Conservation (phyloP, 2,113 vertebrate genomes). For the Vireo altiloquus region DNA sequence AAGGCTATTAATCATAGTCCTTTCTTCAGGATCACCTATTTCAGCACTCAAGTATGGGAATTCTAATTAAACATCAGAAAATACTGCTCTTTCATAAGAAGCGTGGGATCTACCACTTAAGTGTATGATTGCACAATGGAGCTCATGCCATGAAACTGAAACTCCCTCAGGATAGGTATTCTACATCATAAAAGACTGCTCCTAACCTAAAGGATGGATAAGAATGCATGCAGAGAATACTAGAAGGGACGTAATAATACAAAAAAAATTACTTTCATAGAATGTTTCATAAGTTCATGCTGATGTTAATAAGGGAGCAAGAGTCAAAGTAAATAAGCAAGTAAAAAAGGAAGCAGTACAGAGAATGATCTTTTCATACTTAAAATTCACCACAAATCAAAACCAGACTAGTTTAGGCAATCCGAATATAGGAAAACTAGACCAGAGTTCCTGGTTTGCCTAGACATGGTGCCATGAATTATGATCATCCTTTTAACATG, state of each 20-base stretch:
- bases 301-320: neutral
- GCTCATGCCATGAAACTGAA: neutral
- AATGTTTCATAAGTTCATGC: accelerated
- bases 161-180: neutral
- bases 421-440: neutral
- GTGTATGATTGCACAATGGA: neutral
- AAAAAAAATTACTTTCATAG: neutral
- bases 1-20: neutral
- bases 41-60: neutral
- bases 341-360: neutral
- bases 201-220: neutral
- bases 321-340: neutral
- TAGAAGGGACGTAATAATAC: neutral
- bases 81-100: neutral
- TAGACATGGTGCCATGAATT: neutral
- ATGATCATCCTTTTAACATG: neutral
- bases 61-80: neutral
- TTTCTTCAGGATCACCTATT: neutral
- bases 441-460: neutral
- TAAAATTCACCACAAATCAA: neutral
- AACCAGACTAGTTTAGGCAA: neutral
- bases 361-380: neutral
- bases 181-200: neutral
- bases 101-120: neutral
- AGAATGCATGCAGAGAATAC: neutral